phyloP scores from a whole-genome alignment of 2,113 vertebrate species.

The Dissostichus mawsoni region DNA sequence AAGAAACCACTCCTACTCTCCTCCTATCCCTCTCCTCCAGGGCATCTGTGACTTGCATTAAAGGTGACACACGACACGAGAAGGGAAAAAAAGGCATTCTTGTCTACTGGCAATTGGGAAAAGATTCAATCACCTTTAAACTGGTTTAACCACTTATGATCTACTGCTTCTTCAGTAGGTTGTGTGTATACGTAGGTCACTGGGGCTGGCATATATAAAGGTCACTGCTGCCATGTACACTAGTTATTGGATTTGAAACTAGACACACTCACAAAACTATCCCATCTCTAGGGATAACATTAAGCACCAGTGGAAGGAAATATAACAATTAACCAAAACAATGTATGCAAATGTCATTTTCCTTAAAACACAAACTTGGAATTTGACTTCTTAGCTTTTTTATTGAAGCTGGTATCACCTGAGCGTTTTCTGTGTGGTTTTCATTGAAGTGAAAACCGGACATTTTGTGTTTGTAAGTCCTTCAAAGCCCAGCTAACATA shows the following conservation, averaged over 20 bases:
- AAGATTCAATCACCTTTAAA: too few species aligned
- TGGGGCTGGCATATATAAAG: not conserved
- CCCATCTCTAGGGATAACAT: not conserved
- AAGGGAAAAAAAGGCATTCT: too few species aligned
- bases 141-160: too few species aligned
- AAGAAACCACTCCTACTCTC: too few species aligned
- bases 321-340: not conserved
- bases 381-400: not conserved
- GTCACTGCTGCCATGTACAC: not conserved
- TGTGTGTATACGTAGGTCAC: too few species aligned
- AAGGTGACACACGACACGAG: too few species aligned
- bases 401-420: not conserved
- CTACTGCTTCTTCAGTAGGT: not conserved
- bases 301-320: not conserved
- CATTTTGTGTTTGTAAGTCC: not conserved
- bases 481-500: slow-evolving; percentile 22
- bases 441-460: not conserved
- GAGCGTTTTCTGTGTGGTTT: not conserved
- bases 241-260: not conserved
- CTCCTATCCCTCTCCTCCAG: too few species aligned
- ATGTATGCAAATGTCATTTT: not conserved
- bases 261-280: not conserved
- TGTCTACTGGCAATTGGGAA: too few species aligned
- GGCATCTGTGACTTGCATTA: too few species aligned
- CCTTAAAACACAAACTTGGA: not conserved